Base-by-base conservation (phyloP, 2,113 vertebrate genomes). In the Gopherus evgoodei region DNA sequence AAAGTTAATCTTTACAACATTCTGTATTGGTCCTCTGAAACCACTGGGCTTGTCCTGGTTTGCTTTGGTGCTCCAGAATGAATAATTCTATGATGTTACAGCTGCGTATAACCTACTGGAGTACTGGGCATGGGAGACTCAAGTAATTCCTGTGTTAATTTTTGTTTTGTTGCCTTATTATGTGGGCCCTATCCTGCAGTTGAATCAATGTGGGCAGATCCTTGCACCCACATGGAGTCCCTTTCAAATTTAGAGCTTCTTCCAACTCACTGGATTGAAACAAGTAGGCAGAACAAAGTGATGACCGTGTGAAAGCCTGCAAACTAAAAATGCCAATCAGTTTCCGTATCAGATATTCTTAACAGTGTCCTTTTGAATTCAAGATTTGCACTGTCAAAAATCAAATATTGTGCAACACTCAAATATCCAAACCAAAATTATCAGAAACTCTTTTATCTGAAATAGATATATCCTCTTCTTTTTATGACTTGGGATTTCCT, bases 1-100 rank as follows among this genome's bases (percentile, higher is more conserved):
- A 96, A 91, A 5, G n/a, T 35, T 52, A 87, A 25, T 84, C 95
- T 97, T 85, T 65, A 57, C 44, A n/a, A 16, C 25, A 27, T 35
- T 81, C 88, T 78, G 53, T 57, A 0, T 1, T n/a, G 8, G 54
- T 44, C 72, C 38, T 6, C 1, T 16, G 22, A 93, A 79, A 4
- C 65, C 17, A 69, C 31, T 69, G 65, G 17, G 35, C 65, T 69
- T n/a, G 65, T n/a, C 35, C 65, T 69, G 35, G 35, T 3, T 65
- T n/a, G 35, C 17, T 69, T 69, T 69, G 65, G 35, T 69, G 14
- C 31, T 69, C 35, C 65, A 69, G 35, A 69, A 69, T 69, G 35
- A 69, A n/a, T 69, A 69, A 69, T 69, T 69, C 35, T 69, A 31
- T n/a, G 35, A 10, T n/a, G 65, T 69, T 69, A 69, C 31, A n/a